Percentiles rank a stretch among this genome's conserved stretches.
Conservation (phyloP, 1,140 invertebrate genomes). For the Bombus superbus region DNA sequence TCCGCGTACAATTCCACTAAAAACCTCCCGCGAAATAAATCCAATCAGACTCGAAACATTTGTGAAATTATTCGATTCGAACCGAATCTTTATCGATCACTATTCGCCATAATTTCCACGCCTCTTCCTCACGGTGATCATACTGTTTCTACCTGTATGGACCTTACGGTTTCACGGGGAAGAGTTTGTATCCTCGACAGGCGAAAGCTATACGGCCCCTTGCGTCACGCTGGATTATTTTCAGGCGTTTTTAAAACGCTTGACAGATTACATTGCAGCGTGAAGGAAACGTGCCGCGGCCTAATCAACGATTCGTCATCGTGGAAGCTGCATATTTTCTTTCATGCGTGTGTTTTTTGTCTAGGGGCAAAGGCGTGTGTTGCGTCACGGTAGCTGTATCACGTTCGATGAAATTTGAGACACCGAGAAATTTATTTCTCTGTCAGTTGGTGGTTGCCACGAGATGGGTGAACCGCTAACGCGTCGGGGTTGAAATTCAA, state of each 20-base stretch:
- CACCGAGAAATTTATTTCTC: neutral
- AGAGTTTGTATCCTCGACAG: neutral
- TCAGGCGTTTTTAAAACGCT: constrained; percentile 57
- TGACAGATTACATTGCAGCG: constrained; percentile 51
- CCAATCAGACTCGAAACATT: neutral
- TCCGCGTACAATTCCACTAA: neutral
- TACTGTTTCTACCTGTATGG: constrained; percentile 27
- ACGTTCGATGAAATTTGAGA: neutral
- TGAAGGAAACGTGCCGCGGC: constrained; percentile 14
- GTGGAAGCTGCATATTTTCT: neutral
- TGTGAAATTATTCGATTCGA: neutral
- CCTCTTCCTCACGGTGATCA: neutral
- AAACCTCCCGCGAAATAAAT: neutral
- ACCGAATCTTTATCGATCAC: neutral
- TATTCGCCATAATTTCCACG: neutral
- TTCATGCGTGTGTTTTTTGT: neutral
- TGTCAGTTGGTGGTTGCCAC: neutral
- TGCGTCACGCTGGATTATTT: constrained; percentile 64
- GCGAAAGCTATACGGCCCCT: constrained; percentile 47
- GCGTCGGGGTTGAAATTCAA: neutral
- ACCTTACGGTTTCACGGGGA: neutral
- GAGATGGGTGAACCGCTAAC: neutral
- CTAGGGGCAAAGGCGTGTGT: neutral
- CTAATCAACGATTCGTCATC: constrained; percentile 25
- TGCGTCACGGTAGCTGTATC: neutral